Evolutionary conservation across 2,888 invertebrate species (phyloP).

Genomic region (Lithodes maja): DNA sequence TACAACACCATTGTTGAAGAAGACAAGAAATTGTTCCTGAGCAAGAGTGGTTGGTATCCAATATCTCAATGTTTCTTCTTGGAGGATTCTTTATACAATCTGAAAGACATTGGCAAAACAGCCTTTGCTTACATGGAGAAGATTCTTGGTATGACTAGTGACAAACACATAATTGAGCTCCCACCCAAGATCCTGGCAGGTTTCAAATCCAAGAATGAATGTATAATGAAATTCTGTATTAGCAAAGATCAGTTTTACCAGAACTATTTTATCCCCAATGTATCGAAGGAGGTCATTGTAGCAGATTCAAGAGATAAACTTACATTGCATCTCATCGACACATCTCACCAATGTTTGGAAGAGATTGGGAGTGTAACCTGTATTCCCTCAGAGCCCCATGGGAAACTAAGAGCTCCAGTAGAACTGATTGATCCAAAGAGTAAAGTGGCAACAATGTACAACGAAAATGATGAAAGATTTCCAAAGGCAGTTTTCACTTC

Average conservation of each 20-base stretch:
- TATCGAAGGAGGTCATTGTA: neutral
- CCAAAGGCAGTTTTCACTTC: constrained; percentile 16
- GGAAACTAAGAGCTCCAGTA: neutral
- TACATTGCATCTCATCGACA: constrained; percentile 26
- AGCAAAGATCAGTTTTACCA: constrained; percentile 10
- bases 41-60: constrained; percentile 24
- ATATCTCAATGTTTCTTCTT: constrained; percentile 16
- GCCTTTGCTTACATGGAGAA: constrained; percentile 42
- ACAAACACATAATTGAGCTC: constrained; percentile 7
- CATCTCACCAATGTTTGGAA: neutral
- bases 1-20: constrained; percentile 23
- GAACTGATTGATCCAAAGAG: constrained; percentile 13
- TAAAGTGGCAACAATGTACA: constrained; percentile 23
- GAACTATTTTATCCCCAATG: constrained; percentile 28
- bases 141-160: neutral
- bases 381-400: constrained; percentile 31
- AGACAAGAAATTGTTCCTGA: constrained; percentile 10
- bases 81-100: constrained; percentile 19
- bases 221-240: neutral
- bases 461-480: constrained; percentile 42
- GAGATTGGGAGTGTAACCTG: neutral
- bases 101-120: constrained; percentile 23
- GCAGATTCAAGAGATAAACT: constrained; percentile 9
- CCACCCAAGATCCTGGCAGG: constrained; percentile 27
- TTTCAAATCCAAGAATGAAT: neutral